A percentile compares a stretch with the other conserved stretches of the same genome.
Evolutionary conservation across 2,888 invertebrate genomes (phyloP).

Genomic region (Biston stratarius): DNA sequence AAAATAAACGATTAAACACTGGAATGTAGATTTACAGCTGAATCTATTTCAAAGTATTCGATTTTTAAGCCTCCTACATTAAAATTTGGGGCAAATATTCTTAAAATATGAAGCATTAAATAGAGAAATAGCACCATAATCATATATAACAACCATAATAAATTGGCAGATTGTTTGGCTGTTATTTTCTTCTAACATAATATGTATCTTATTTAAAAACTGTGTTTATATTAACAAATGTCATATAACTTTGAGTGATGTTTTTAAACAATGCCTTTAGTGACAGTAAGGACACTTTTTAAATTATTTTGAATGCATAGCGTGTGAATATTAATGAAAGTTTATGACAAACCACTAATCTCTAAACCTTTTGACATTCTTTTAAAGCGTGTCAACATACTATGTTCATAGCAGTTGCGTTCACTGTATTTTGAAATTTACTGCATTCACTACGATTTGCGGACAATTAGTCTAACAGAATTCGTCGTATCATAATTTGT

Average conservation of each 20-base stretch:
- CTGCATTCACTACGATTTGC: too few species aligned
- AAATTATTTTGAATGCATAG: neutral
- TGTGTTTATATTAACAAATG: too few species aligned
- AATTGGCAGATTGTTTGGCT: neutral
- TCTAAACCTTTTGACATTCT: too few species aligned
- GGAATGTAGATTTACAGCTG: slow-evolving; percentile 11
- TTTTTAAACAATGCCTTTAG: neutral
- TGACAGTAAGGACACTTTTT: slow-evolving; percentile 6
- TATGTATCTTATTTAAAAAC: too few species aligned
- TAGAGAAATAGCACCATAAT: slow-evolving; percentile 45
- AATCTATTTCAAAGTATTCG: slow-evolving; percentile 18
- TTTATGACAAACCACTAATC: neutral
- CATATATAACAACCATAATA: slow-evolving; percentile 30
- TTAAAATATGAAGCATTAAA: slow-evolving; percentile 33
- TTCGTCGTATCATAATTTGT: too few species aligned
- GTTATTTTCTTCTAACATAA: neutral
- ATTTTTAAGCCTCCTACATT: neutral
- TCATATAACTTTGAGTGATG: too few species aligned
- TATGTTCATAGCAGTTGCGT: too few species aligned
- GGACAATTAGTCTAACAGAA: too few species aligned
- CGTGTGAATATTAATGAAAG: neutral
- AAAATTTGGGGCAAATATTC: slow-evolving; percentile 32
- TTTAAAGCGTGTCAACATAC: too few species aligned
- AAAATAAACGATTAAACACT: slow-evolving; percentile 9
- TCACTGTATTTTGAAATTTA: too few species aligned